These are phyloP conservation scores for Neosilurus hyrtlii DNA, from an alignment of 2,797 vertebrate genomes.

Conservation along the genomic window DNA sequence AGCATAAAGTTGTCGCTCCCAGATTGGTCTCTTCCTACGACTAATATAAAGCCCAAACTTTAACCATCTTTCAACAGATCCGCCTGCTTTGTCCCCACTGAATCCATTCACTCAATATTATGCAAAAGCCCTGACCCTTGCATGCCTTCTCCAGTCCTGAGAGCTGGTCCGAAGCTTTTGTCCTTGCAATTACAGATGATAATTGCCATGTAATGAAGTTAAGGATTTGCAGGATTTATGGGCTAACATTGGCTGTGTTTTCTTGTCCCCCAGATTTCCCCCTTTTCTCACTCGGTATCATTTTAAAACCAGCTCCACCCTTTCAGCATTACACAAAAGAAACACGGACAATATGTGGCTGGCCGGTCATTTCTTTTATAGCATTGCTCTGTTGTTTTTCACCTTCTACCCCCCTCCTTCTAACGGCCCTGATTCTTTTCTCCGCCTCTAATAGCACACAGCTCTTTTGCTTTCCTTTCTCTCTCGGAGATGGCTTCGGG, in stretches of 20 bases:
- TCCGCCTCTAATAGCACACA: conserved; percentile 40
- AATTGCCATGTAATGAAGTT: conserved; percentile 82
- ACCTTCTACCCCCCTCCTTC: conserved; percentile 49
- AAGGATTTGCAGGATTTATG: conserved; percentile 85
- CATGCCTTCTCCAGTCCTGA: conserved; percentile 42
- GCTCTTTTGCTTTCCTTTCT: conserved; percentile 33
- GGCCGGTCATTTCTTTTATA: conserved; percentile 78
- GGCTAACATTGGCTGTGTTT: conserved; percentile 72
- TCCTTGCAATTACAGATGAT: conserved; percentile 74
- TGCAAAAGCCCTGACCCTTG: conserved; percentile 57
- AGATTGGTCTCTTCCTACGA: conserved; percentile 75
- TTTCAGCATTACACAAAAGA: conserved; percentile 71
- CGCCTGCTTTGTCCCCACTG: conserved; percentile 45
- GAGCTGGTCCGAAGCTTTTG: conserved; percentile 62
- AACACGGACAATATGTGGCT: conserved; percentile 76
- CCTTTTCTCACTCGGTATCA: conserved; percentile 68
- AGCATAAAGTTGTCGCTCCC: conserved; percentile 55
- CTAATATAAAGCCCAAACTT: conserved; percentile 53
- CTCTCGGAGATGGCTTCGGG: conserved; percentile 33
- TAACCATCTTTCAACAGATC: conserved; percentile 46
- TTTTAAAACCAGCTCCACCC: conserved; percentile 66
- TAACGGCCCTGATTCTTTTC: conserved; percentile 48
- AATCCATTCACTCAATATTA: conserved; percentile 52
- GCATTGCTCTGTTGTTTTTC: conserved; percentile 64
- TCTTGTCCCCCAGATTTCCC: conserved; percentile 60